Evolutionary conservation across 2,888 invertebrate genomes (phyloP), one percentile per base, ranked within the genome.

Genomic region (Andrena bicolor): DNA sequence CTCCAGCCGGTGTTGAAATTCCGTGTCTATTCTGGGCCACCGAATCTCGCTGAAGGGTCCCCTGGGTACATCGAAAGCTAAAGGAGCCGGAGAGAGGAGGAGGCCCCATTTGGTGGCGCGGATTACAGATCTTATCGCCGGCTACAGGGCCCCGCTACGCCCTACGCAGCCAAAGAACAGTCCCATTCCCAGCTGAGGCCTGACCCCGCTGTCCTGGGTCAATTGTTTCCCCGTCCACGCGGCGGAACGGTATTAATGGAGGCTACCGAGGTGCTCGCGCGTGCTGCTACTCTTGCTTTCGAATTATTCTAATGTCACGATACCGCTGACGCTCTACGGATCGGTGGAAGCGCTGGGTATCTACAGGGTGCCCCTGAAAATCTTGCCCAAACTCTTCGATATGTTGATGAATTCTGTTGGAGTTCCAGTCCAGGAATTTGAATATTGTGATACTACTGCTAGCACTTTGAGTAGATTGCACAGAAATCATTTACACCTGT

Each of bases 91-190:
- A 68, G 60, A 58, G 71, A 48, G 56, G 68, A 53, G 76, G 63
- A 56, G 60, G 32, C 30, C 60, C 66, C 76, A 32, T 64, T 86
- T 71, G 61, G 77, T 72, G 75, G 66, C 78, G 80, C 77, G 86
- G 82, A 89, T 88, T 87, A 84, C 72, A 80, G 89, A 89, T 89
- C 84, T 89, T 89, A 89, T 89, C 89, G 73, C 5, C 26, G 77
- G 76, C 53, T 81, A 72, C 69, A 63, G 77, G 74, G 80, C 77
- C 79, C 74, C 80, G 73, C 49, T 83, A 73, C 51, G 72, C 69
- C 72, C 69, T 64, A 64, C 79, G 78, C 76, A 23, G 79, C 32
- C 61, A 79, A 87, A 82, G 68, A 80, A 82, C 80, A 26, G 69
- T 84, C 70, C 78, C 48, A 65, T 71, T 75, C 75, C 49, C 51